phyloP scores from a whole-genome alignment of 2,888 invertebrate species.

The Epinotia brunnichana region DNA sequence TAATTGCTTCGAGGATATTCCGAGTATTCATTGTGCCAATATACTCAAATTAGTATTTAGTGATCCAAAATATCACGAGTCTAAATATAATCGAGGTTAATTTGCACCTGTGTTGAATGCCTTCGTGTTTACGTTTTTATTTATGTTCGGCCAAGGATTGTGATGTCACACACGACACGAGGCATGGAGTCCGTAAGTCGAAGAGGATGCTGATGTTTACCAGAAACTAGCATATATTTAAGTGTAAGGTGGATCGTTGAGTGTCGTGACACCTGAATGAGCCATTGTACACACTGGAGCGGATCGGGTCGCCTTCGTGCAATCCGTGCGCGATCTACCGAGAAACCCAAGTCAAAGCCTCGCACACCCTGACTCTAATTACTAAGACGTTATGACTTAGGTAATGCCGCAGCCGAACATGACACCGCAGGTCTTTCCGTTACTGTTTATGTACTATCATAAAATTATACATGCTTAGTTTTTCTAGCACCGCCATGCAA shows the following conservation, averaged over 20 bases:
- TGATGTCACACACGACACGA: slow-evolving; percentile 25
- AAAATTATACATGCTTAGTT: slow-evolving; percentile 33
- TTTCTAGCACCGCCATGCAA: slow-evolving; percentile 24
- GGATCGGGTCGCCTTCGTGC: slow-evolving; percentile 49
- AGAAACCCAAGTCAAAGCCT: slow-evolving; percentile 50
- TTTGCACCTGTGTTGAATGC: slow-evolving; percentile 29
- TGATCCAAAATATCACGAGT: slow-evolving; percentile 24
- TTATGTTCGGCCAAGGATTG: slow-evolving; percentile 22
- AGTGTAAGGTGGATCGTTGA: slow-evolving; percentile 16
- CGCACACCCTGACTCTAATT: slow-evolving; percentile 53
- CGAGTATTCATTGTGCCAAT: slow-evolving; percentile 27
- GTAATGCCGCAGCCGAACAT: slow-evolving; percentile 49
- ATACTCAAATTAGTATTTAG: slow-evolving; percentile 15
- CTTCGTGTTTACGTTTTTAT: slow-evolving; percentile 10
- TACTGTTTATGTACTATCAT: slow-evolving; percentile 43
- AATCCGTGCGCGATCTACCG: slow-evolving; percentile 50
- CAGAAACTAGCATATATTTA: slow-evolving; percentile 12
- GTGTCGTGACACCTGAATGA: slow-evolving; percentile 55
- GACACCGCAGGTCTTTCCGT: slow-evolving; percentile 39
- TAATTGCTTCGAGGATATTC: slow-evolving; percentile 31
- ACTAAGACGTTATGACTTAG: slow-evolving; percentile 61
- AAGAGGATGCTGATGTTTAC: slow-evolving; percentile 2
- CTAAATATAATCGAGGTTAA: slow-evolving; percentile 35
- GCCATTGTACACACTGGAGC: slow-evolving; percentile 53
- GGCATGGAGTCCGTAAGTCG: not conserved